A percentile compares a stretch with the other conserved stretches of the same genome.
phyloP scores from a whole-genome alignment of 1,140 invertebrate genomes.

The Micrasema minimum region DNA sequence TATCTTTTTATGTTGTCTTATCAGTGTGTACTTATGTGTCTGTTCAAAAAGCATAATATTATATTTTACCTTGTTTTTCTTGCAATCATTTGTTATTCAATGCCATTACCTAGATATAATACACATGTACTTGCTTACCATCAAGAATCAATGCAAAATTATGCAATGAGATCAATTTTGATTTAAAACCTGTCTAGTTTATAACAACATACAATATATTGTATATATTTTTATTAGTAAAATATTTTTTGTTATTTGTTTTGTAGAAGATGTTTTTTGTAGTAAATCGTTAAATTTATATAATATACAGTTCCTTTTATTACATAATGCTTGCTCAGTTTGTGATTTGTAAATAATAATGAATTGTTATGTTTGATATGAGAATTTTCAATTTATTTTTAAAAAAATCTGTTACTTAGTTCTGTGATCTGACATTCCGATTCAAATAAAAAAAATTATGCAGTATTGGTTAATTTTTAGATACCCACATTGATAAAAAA shows the following conservation, averaged over 20 bases:
- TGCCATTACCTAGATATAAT: neutral
- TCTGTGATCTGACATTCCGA: slow-evolving; percentile 37
- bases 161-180: slow-evolving; percentile 5
- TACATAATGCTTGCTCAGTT: slow-evolving; percentile 43
- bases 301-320: slow-evolving; percentile 42
- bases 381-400: neutral
- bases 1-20: too few relatives aligned
- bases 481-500: slow-evolving; percentile 4
- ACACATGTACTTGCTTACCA: neutral
- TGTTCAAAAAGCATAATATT: too few relatives aligned
- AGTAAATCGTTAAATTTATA: slow-evolving; percentile 8
- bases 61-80: neutral
- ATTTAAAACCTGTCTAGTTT: neutral
- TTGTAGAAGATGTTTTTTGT: neutral
- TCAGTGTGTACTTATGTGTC: too few relatives aligned
- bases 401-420: neutral
- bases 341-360: slow-evolving; percentile 15
- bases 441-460: slow-evolving; percentile 28
- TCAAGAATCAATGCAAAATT: slow-evolving; percentile 7
- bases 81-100: neutral
- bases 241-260: slow-evolving; percentile 25
- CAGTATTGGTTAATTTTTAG: neutral
- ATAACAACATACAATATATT: neutral
- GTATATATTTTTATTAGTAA: neutral
- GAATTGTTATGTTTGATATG: neutral